Base-by-base conservation (phyloP, 2,888 invertebrate species). In the Sarcophaga caerulescens region DNA sequence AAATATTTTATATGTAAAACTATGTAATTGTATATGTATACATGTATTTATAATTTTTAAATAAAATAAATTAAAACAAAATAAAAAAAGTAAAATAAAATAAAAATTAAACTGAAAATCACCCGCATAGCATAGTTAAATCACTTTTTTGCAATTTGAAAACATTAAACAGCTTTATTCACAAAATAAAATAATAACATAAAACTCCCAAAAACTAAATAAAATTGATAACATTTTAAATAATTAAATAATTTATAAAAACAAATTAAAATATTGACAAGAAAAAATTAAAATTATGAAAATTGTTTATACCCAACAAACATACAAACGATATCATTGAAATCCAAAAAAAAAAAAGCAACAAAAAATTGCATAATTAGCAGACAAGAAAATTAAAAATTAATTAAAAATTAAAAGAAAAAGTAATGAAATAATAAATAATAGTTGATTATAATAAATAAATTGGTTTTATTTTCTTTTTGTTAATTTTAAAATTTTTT, bases 1-100 rank as follows among this genome's bases (percentile, higher is more conserved):
- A 74, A 81, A 78, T 77, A 87, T 83, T 81, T 87, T 87, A 79
- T 87, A 83, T 77, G 77, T 86, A 75, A 78, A 74, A 76, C 68
- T 77, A 76, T 80, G 19, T 81, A 78, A 84, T 77, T 81, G 81
- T 89, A 83, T 79, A 86, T 84, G 84, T 74, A 82, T 35, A 35
- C 35, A 35, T 81, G 79, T 80, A 80, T 83, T 81, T 75, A 81
- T 68, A 78, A 75, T 19, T 84, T 84, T 79, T 79, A 84, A 79
- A 88, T 79, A 66, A 73, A 68, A 68, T 21, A 62, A 52, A n/a
- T 35, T 68, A 73, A 60, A 44, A 35, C 19, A 77, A 73, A 47
- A 47, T 47, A 14, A 57, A n/a, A 17, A 62, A 71, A 79, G 44
- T 63, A 2, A 17, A 21, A 45, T 14, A 44, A 68, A 45, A 17